Evolutionary conservation across 2,113 vertebrate species (phyloP), one percentile per base, ranked within the genome.

Genomic region (Climacteris rufus): DNA sequence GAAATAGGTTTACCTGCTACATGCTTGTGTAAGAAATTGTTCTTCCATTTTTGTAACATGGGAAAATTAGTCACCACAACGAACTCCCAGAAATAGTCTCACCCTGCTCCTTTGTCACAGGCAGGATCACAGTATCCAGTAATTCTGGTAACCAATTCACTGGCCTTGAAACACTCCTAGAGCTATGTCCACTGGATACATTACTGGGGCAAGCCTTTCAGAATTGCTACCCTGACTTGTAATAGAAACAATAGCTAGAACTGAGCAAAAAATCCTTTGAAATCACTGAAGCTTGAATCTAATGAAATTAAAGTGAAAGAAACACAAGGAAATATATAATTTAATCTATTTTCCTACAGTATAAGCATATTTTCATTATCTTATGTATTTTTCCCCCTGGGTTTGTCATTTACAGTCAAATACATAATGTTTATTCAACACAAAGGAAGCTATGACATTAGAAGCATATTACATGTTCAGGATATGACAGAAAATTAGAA

Each of bases 381-480:
- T 60, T 71, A 78, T 79, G 7, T 89, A 85, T 35, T 87, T 65
- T 66, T 9, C 9, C 50, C 27, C 61, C 50, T 10, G 6, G 76
- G 7, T 89, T 96, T 95, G 52, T 94, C 23, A 72, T 88, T 93
- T 92, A 79, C 19, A 90, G 25, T 60, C 39, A 61, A 95, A 89
- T 89, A 56, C 24, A 80, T 65, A 70, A 54, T 56, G 27, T n/a
- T 64, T 92, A 92, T 92, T 70, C 76, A 57, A 75, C 61, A 74
- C 31, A 87, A 80, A 93, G 45, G 8, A 79, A 91, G 21, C 19
- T 13, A 64, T 20, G 5, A 13, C 89, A 17, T 95, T 93, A 80
- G 35, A 77, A 94, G 42, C 49, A 60, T 88, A 65, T 63, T 80
- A 78, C 57, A 89, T 47, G 42, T 87, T 75, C 71, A 64, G 33